Conservation (phyloP, 2,888 invertebrate genomes). For the Teinopalpus imperialis region DNA sequence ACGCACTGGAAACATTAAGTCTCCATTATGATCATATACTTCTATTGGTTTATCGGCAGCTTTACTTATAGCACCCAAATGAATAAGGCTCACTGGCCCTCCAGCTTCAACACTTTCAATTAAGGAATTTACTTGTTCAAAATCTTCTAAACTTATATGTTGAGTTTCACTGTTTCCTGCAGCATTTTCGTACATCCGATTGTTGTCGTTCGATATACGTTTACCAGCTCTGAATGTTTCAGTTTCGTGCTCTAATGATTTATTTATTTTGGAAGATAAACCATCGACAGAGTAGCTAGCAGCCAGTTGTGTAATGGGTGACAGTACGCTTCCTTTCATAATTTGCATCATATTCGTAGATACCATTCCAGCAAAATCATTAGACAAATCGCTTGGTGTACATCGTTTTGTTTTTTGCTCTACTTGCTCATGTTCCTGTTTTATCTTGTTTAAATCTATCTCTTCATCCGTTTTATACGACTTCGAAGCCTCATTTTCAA, state of each 20-base stretch:
- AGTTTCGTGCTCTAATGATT: constrained; percentile 8
- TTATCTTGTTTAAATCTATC: constrained; percentile 11
- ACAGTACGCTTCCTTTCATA: constrained; percentile 25
- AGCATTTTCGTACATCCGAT: constrained; percentile 9
- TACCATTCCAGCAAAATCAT: constrained; percentile 21
- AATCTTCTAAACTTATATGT: neutral
- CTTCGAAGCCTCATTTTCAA: neutral
- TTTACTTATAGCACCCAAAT: constrained; percentile 25
- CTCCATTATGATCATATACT: constrained; percentile 26
- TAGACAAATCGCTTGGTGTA: constrained; percentile 15
- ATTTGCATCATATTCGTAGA: constrained; percentile 22
- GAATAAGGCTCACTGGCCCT: constrained; percentile 13
- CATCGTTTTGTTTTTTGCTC: constrained; percentile 9
- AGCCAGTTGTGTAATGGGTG: constrained; percentile 24
- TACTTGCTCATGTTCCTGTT: constrained; percentile 13
- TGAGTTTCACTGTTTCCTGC: neutral
- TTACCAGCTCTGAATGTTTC: constrained; percentile 13
- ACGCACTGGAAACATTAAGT: constrained; percentile 19
- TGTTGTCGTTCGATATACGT: constrained; percentile 8
- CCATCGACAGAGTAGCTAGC: constrained; percentile 20
- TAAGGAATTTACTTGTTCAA: constrained; percentile 7
- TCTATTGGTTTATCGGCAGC: constrained; percentile 22
- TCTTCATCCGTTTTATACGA: neutral
- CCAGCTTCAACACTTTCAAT: constrained; percentile 16
- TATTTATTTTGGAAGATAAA: constrained; percentile 19